These are phyloP conservation scores for Romanomermis culicivorax DNA, from an alignment of 2,888 invertebrate species.

Conservation along the genomic window DNA sequence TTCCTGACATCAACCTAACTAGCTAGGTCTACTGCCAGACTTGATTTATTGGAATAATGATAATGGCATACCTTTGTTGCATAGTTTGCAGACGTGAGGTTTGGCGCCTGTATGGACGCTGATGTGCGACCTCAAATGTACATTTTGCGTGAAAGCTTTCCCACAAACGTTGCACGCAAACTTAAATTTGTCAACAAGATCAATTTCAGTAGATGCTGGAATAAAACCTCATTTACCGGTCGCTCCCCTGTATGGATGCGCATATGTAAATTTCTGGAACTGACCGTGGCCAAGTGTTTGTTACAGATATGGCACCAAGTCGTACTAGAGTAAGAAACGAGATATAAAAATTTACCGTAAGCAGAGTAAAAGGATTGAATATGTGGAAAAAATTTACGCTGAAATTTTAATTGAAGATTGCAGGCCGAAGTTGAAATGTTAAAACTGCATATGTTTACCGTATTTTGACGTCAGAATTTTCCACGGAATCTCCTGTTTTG, in stretches of 20 bases:
- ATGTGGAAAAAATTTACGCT: too few relatives aligned
- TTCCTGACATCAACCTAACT: too few relatives aligned
- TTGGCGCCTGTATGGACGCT: conserved; percentile 9
- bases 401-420: too few relatives aligned
- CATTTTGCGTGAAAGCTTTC: conserved; percentile 9
- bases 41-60: too few relatives aligned
- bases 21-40: too few relatives aligned
- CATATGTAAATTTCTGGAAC: conserved; percentile 13
- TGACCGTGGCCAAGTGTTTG: conserved; percentile 11
- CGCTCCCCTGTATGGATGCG: conserved; percentile 18
- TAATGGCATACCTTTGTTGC: conserved; percentile 8
- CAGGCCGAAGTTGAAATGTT: too few relatives aligned
- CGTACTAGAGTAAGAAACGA: conserved; percentile 1
- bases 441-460: too few relatives aligned
- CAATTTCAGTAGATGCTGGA: background rate
- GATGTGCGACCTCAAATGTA: conserved; percentile 10
- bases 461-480: background rate
- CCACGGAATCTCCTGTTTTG: background rate
- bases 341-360: background rate
- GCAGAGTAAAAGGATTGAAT: too few relatives aligned
- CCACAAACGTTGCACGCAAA: conserved; percentile 6
- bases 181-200: background rate
- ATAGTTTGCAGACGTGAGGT: conserved; percentile 8
- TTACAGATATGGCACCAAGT: conserved; percentile 11
- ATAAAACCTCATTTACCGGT: conserved; percentile 12